Evolutionary conservation across 2,797 vertebrate genomes (phyloP).

Genomic region (Enteromius paludinosus): DNA sequence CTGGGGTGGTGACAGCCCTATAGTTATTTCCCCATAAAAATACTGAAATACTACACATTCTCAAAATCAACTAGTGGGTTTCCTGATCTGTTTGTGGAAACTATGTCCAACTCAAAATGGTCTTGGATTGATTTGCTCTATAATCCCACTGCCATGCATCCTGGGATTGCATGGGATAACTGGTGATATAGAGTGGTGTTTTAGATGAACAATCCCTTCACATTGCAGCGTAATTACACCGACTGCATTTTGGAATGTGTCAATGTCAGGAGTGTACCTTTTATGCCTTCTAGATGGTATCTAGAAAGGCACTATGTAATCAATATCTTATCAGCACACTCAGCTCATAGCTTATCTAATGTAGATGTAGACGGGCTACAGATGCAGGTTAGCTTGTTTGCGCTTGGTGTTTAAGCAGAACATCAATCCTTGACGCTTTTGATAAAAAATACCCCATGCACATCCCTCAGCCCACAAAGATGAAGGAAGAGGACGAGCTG

Average conservation of each 20-base stretch:
- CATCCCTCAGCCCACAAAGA: conserved; percentile 27
- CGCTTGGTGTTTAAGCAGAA: conserved; percentile 26
- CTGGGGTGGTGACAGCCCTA: not conserved
- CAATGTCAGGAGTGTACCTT: not conserved
- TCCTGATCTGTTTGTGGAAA: not conserved
- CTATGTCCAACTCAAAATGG: not conserved
- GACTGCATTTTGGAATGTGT: not conserved
- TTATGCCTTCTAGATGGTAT: not conserved
- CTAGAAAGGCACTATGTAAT: not conserved
- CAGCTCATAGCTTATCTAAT: not conserved
- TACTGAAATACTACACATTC: not conserved
- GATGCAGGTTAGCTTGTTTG: conserved; percentile 17
- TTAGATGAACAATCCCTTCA: not conserved
- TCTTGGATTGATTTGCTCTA: not conserved
- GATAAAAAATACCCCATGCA: conserved; percentile 39
- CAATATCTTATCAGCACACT: not conserved
- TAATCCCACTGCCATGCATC: not conserved
- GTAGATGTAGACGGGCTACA: not conserved
- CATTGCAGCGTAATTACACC: not conserved
- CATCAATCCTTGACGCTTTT: conserved; percentile 28
- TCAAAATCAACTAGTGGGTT: not conserved
- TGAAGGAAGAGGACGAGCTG: conserved; percentile 28
- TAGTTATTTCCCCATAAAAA: conserved; percentile 1
- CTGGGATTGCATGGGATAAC: not conserved
- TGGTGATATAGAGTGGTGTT: not conserved